These are phyloP conservation scores for Diorhabda sublineata DNA, from an alignment of 1,140 invertebrate species.

Conservation along the genomic window DNA sequence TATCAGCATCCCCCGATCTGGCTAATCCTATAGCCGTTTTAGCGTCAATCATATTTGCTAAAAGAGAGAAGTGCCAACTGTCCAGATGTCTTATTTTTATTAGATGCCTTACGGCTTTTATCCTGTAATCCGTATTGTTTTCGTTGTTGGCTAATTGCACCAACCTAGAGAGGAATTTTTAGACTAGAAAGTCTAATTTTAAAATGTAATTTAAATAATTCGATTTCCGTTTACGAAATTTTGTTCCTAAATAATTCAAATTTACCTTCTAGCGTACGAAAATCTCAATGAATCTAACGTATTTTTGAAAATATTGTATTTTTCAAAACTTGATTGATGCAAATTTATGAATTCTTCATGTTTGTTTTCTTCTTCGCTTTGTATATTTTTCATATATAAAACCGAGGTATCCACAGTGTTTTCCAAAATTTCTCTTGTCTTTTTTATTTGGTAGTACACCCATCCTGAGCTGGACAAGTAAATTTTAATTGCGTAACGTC, in stretches of 20 bases:
- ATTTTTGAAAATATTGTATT: constrained; percentile 22
- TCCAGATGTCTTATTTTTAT: constrained; percentile 41
- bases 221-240: too few species aligned
- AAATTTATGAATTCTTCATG: constrained; percentile 25
- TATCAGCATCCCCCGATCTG: constrained; percentile 53
- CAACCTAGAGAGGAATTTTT: constrained; percentile 2
- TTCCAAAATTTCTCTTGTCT: constrained; percentile 37
- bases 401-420: constrained; percentile 40
- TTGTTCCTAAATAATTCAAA: too few species aligned
- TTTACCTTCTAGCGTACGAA: constrained; percentile 44
- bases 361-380: constrained; percentile 22
- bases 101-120: constrained; percentile 48
- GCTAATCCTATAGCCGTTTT: constrained; percentile 62
- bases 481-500: too few species aligned
- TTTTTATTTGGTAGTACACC: constrained; percentile 39
- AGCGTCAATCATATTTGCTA: constrained; percentile 63
- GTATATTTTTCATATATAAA: constrained; percentile 30
- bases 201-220: too few species aligned
- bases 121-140: constrained; percentile 25
- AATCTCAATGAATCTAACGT: constrained; percentile 50
- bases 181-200: too few species aligned
- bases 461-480: constrained; percentile 34
- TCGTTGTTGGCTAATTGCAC: constrained; percentile 19
- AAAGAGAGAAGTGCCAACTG: constrained; percentile 59
- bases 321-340: constrained; percentile 22